Evolutionary conservation across 2,888 invertebrate species (phyloP).

Genomic region (Branchipolynoe longqiensis): DNA sequence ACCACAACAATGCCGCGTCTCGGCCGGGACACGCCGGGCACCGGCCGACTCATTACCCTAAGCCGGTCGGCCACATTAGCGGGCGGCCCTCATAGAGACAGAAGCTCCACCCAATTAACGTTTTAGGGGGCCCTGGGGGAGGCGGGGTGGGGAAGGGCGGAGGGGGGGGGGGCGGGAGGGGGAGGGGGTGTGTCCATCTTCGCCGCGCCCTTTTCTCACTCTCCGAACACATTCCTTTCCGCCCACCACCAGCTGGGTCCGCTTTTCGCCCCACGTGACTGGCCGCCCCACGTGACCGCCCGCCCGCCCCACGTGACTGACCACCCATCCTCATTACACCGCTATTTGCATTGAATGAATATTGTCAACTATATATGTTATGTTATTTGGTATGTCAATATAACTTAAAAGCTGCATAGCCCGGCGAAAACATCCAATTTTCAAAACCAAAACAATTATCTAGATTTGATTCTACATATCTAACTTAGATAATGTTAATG

Average conservation of each 20-base stretch:
- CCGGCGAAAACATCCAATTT: too few relatives aligned
- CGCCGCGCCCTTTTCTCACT: background rate
- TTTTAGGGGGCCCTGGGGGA: conserved; percentile 24
- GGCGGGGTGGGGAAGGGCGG: too few relatives aligned
- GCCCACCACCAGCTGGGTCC: too few relatives aligned
- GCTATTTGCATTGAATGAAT: too few relatives aligned
- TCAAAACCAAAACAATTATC: too few relatives aligned
- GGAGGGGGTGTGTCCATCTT: background rate
- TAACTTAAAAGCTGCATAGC: too few relatives aligned
- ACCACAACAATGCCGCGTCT: conserved; percentile 30
- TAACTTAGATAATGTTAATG: too few relatives aligned
- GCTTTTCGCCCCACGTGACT: background rate
- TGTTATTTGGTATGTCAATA: too few relatives aligned
- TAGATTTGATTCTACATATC: too few relatives aligned
- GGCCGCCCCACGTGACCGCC: conserved; percentile 5
- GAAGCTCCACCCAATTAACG: conserved; percentile 34
- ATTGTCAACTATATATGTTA: too few relatives aligned
- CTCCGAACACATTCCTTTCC: background rate
- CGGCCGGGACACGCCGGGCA: background rate
- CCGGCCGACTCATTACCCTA: conserved; percentile 25
- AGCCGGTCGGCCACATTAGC: conserved; percentile 11
- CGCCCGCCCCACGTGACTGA: too few relatives aligned
- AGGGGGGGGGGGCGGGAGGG: background rate
- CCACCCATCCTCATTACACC: too few relatives aligned
- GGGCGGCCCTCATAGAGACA: conserved; percentile 45